Base-by-base conservation (phyloP, 1,140 invertebrate species). In the Pseudachorutes palmiensis region DNA sequence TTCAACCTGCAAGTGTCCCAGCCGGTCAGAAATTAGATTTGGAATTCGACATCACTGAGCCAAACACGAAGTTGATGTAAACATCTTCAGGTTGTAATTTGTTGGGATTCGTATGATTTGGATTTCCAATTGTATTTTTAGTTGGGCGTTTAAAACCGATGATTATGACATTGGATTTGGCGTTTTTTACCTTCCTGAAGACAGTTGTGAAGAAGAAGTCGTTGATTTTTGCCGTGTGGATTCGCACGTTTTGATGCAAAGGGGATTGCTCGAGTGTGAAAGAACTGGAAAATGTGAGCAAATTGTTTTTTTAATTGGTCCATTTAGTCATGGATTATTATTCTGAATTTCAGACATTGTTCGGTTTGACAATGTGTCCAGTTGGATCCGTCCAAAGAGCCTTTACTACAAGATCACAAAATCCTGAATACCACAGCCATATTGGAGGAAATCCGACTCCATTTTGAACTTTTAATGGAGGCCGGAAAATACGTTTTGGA, bases 251-350 rank as follows among this genome's bases (percentile, higher is more conserved):
- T 2, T 36, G 22, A 2, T 45, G 2, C 65, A 67, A 30, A 36
- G 58, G 29, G 65, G 65, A 9, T 19, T 12, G 1, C 32, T 67
- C 1, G 12, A 22, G 1, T 61, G 57, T 29, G 2, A 49, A 19
- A 29, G 62, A 41, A 19, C 58, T 12, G 65, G 65, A 31, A 67
- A 67, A 67, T 67, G 65, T 67, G 29, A 67, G 64, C 22, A 19
- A n/a, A 31, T 24, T 55, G 24, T 30, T 55, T 9, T 51, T 30
- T 55, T 51, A 26, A 36, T 31, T 41, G 12, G 14, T 2, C 9
- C 16, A 33, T 29, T 63, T 41, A 41, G 31, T 31, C 16, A 28
- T 14, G 5, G 12, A 29, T 29, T 12, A 9, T 5, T 31, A 19
- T 61, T 61, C 29, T 14, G 12, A 33, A 28, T 63, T 60, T 2